phyloP scores from a whole-genome alignment of 2,797 vertebrate species.

The Gambusia yucatana region DNA sequence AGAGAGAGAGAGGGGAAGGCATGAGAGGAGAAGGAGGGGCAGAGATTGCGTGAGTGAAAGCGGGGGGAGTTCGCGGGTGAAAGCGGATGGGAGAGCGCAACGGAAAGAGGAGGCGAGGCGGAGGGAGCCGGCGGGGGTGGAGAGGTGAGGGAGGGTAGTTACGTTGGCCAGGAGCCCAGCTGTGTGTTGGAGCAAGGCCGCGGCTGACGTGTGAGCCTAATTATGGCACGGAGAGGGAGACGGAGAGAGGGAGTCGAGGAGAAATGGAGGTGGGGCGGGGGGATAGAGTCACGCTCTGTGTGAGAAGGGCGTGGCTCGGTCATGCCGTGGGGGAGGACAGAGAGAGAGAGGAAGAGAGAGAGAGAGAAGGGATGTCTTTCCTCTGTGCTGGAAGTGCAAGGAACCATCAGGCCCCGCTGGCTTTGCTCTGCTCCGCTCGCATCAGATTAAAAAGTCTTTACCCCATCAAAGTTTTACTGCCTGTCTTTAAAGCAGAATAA shows the following conservation, averaged over 20 bases:
- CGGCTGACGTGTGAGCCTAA: conserved; percentile 81
- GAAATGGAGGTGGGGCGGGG: neutral
- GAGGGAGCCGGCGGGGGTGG: conserved; percentile 1
- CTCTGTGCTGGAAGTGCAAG: conserved; percentile 44
- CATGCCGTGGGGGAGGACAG: conserved; percentile 65
- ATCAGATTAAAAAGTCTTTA: conserved; percentile 81
- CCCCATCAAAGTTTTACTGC: conserved; percentile 81
- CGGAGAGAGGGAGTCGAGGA: conserved; percentile 44
- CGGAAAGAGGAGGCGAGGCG: conserved; percentile 56
- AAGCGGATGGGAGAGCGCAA: conserved; percentile 74
- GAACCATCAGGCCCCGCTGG: conserved; percentile 58
- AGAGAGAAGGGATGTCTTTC: conserved; percentile 37
- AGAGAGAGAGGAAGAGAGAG: conserved; percentile 2
- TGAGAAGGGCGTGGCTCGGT: conserved; percentile 76
- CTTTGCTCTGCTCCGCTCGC: conserved; percentile 67
- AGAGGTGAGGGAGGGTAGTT: conserved; percentile 51
- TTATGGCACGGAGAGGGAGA: conserved; percentile 76
- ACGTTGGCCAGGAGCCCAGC: conserved; percentile 76
- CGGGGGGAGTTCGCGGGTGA: conserved; percentile 52
- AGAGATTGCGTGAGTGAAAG: conserved; percentile 57
- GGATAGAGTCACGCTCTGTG: conserved; percentile 69
- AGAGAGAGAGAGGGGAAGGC: conserved; percentile 29
- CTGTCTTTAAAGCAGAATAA: conserved; percentile 78
- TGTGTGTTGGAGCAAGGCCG: conserved; percentile 79
- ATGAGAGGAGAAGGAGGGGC: conserved; percentile 45